Evolutionary conservation across 1,140 invertebrate genomes (phyloP), one percentile per base, ranked within the genome.

Genomic region (Drosophila funebris): DNA sequence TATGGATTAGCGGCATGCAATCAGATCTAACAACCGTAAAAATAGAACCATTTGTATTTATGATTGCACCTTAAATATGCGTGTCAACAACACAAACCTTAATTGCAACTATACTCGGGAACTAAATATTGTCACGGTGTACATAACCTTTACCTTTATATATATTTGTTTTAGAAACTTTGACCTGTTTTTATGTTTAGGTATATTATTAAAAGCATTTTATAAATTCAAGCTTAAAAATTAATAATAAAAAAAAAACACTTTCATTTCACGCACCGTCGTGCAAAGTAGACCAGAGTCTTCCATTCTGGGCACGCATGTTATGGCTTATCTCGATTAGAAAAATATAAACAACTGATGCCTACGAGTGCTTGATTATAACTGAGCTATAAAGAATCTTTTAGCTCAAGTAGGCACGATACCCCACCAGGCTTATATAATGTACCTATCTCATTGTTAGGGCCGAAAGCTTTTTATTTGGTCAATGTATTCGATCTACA

Each of bases 211-310:
- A 5, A 13, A 14, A 1, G 3, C 43, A 22, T 46, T 5, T n/a
- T 27, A 24, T 27, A 27, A 29, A 58, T 50, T 27, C 0, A 3
- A 9, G 16, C n/a, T n/a, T n/a, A n/a, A n/a, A n/a, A n/a, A n/a
- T 43, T 3, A 46, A 4, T 22, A 4, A 9, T 36, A 20, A 1
- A 5, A 16, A 44, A 29, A 1, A 5, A 16, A 44, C 16, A 58
- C 22, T 33, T 68, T 54, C 7, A 54, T 22, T 68, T 46, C 3
- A 60, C 83, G 20, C 16, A 88, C 83, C 83, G 0, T 83, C 84
- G 39, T 79, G 57, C 50, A 88, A 53, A 8, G 54, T 72, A 31
- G 64, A 63, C 83, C 83, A 88, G 43, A 88, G 46, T 74, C 68
- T 71, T 36, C 83, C 83, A 33, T 76, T 73, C 18, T 88, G 27